A percentile compares a stretch with the other conserved stretches of the same genome.
phyloP scores from a whole-genome alignment of 2,888 invertebrate species.

The Patella ulyssiponensis region DNA sequence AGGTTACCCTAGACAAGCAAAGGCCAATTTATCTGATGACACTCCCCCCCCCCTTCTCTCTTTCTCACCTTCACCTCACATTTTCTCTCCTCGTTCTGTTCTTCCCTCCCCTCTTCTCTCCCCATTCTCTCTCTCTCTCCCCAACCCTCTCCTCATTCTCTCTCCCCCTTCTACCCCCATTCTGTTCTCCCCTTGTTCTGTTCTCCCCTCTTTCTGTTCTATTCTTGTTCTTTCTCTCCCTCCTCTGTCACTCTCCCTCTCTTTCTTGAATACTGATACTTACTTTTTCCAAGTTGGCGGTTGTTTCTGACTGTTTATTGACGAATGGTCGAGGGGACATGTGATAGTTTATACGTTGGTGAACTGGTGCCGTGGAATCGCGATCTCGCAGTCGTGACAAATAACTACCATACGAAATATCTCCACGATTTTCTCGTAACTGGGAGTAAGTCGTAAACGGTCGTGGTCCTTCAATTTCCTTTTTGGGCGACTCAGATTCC shows the following conservation, averaged over 20 bases:
- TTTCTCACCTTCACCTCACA: no score
- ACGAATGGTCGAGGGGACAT: neutral
- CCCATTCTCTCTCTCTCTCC: no score
- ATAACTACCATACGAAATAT: slow-evolving; percentile 13
- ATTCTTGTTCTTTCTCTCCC: neutral
- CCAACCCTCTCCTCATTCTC: no score
- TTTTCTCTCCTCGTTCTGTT: no score
- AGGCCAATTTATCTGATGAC: no score
- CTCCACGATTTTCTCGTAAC: slow-evolving; percentile 8
- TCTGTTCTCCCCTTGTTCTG: neutral
- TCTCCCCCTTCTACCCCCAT: no score
- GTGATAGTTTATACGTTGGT: slow-evolving; percentile 6
- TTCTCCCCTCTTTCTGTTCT: no score
- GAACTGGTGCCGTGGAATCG: neutral
- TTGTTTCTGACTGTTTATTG: slow-evolving; percentile 27
- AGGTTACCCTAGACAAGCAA: no score
- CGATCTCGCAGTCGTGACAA: slow-evolving; percentile 10
- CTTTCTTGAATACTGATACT: neutral
- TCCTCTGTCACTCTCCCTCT: no score
- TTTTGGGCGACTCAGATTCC: neutral
- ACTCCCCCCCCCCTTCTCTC: no score
- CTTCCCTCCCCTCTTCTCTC: no score
- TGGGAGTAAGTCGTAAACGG: slow-evolving; percentile 9
- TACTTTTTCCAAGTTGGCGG: slow-evolving; percentile 56
- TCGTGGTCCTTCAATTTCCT: slow-evolving; percentile 7